These are phyloP conservation scores for Procambarus virginalis DNA, from an alignment of 1,140 invertebrate species.

Conservation along the genomic window DNA sequence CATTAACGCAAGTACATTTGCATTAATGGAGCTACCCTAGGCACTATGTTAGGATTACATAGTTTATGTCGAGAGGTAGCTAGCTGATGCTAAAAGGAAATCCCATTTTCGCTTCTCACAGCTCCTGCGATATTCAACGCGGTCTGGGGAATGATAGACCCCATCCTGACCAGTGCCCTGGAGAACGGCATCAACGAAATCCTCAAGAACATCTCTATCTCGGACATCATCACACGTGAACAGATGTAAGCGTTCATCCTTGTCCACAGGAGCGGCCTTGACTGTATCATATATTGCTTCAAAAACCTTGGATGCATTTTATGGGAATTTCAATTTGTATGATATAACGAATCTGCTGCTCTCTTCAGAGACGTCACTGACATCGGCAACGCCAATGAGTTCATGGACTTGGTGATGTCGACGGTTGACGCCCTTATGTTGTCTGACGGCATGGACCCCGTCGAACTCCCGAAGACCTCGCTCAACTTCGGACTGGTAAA, in stretches of 20 bases:
- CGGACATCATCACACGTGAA: constrained; percentile 22
- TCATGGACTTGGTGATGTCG: constrained; percentile 17
- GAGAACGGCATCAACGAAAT: constrained; percentile 49
- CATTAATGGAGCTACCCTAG: too few species aligned
- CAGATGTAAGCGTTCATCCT: background rate
- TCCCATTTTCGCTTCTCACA: background rate
- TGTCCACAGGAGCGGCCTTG: too few species aligned
- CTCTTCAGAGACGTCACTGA: background rate
- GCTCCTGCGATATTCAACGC: constrained; percentile 36
- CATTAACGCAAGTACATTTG: too few species aligned
- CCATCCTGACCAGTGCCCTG: background rate
- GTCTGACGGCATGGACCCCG: background rate
- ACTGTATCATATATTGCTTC: too few species aligned
- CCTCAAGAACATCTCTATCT: constrained; percentile 44
- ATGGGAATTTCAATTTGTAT: too few species aligned
- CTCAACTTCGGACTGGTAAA: constrained; percentile 12
- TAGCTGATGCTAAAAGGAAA: too few species aligned
- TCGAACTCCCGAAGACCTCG: background rate
- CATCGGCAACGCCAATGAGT: constrained; percentile 28
- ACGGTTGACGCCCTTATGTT: background rate
- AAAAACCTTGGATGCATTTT: too few species aligned
- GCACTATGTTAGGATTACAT: too few species aligned
- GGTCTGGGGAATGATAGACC: constrained; percentile 25
- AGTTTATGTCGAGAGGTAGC: too few species aligned
- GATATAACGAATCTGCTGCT: too few species aligned